A percentile compares a stretch with the other conserved stretches of the same genome.
Evolutionary conservation across 1,140 invertebrate species (phyloP).

Genomic region (Heterodera carotae): DNA sequence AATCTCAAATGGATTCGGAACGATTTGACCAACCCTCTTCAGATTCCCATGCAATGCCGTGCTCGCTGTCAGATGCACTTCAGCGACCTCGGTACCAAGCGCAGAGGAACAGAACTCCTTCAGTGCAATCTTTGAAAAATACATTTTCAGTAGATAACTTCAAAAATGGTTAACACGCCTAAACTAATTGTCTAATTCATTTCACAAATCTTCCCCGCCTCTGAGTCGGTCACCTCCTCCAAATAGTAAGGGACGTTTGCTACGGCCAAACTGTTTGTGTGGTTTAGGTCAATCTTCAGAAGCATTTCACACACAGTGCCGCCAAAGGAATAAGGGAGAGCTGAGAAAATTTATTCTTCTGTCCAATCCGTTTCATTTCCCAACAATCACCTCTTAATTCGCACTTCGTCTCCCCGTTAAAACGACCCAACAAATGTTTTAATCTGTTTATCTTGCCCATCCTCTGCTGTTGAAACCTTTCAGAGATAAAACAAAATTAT

Average conservation of each 20-base stretch:
- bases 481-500: background rate
- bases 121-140: background rate
- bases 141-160: too few relatives aligned
- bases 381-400: conserved; percentile 9
- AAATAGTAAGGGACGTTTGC: conserved; percentile 31
- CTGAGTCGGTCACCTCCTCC: conserved; percentile 3
- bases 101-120: conserved; percentile 1
- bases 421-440: conserved; percentile 6
- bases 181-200: too few relatives aligned
- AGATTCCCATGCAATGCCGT: conserved; percentile 6
- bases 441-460: conserved; percentile 19
- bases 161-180: too few relatives aligned
- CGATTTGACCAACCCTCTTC: background rate
- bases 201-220: too few relatives aligned
- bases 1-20: too few relatives aligned
- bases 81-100: background rate
- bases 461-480: background rate
- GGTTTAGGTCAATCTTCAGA: conserved; percentile 17
- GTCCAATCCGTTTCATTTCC: background rate
- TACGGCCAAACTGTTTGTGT: conserved; percentile 19
- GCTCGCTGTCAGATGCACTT: conserved; percentile 4
- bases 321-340: conserved; percentile 17
- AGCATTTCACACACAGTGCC: conserved; percentile 10
- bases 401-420: background rate
- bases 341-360: conserved; percentile 12